phyloP scores from a whole-genome alignment of 2,888 invertebrate genomes.

The Drosophila formosana region DNA sequence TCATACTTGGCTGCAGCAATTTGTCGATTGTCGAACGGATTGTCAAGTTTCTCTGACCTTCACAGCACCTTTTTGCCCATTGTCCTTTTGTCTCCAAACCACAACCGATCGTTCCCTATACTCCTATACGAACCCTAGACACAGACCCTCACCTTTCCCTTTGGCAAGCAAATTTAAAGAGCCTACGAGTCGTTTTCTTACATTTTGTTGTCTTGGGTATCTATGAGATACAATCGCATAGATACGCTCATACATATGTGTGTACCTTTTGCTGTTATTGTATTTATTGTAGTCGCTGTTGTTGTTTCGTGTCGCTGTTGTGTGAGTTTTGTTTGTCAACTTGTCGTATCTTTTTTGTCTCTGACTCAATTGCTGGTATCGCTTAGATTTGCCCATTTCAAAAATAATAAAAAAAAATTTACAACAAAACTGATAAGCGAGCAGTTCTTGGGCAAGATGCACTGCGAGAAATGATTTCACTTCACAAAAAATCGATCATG shows the following conservation, averaged over 20 bases:
- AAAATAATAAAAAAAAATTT: slow-evolving; percentile 18
- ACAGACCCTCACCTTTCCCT: slow-evolving; percentile 22
- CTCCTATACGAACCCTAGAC: slow-evolving; percentile 41
- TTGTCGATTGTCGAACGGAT: slow-evolving; percentile 20
- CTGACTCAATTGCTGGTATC: slow-evolving; percentile 77
- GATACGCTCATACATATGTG: slow-evolving; percentile 6
- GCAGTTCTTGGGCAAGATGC: slow-evolving; percentile 29
- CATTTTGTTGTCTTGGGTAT: slow-evolving; percentile 21
- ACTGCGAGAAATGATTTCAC: slow-evolving; percentile 19
- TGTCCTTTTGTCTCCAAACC: slow-evolving; percentile 55
- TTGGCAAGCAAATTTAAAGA: slow-evolving; percentile 13
- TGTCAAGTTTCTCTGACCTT: slow-evolving; percentile 64
- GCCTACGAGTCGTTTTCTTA: slow-evolving; percentile 8
- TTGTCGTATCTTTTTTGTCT: slow-evolving; percentile 59
- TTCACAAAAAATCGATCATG: too few relatives aligned
- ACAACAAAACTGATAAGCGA: slow-evolving; percentile 54
- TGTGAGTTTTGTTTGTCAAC: slow-evolving; percentile 62
- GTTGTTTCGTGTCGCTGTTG: slow-evolving; percentile 28
- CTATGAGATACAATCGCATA: slow-evolving; percentile 30
- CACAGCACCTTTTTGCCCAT: slow-evolving; percentile 34
- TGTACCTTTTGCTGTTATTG: slow-evolving; percentile 22
- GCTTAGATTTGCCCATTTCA: slow-evolving; percentile 71
- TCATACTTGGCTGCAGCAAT: slow-evolving; percentile 27
- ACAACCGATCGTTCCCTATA: slow-evolving; percentile 62
- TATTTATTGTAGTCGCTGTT: slow-evolving; percentile 4